A percentile compares a stretch with the other conserved stretches of the same genome.
Conservation (phyloP, 2,888 invertebrate species). For the Synanthedon vespiformis region DNA sequence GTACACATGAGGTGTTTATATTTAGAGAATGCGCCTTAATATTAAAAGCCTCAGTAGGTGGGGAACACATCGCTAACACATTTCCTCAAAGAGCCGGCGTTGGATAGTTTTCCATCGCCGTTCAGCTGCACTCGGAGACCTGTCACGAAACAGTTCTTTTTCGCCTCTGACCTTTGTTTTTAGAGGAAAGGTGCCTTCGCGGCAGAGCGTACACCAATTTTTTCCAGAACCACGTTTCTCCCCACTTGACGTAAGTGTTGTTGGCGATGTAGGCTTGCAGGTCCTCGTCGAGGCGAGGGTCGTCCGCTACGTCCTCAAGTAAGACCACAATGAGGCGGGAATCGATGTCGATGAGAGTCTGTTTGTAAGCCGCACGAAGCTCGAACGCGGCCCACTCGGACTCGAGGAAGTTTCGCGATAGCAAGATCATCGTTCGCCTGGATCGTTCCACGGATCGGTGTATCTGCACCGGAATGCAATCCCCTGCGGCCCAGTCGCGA, state of each 20-base stretch:
- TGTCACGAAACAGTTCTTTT: not conserved
- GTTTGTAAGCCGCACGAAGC: conserved; percentile 69
- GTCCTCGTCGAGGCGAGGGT: conserved; percentile 71
- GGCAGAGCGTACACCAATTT: conserved; percentile 82
- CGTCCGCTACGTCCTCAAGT: conserved; percentile 73
- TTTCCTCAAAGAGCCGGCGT: too few relatives aligned
- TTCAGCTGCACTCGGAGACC: not conserved
- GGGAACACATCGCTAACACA: too few relatives aligned
- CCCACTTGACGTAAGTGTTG: conserved; percentile 87
- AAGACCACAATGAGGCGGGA: conserved; percentile 81
- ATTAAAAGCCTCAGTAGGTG: too few relatives aligned
- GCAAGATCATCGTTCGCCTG: conserved; percentile 47
- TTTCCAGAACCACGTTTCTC: conserved; percentile 86
- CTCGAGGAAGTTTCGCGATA: conserved; percentile 22
- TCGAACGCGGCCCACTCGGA: conserved; percentile 77
- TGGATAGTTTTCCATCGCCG: not conserved
- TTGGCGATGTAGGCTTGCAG: conserved; percentile 75
- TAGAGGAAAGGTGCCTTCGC: not conserved
- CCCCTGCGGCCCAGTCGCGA: conserved; percentile 81
- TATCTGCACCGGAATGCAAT: conserved; percentile 79
- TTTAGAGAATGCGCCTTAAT: not conserved
- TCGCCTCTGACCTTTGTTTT: not conserved
- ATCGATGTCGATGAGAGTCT: conserved; percentile 50
- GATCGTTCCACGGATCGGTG: conserved; percentile 78
- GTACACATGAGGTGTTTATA: too few relatives aligned